Conservation (phyloP, 37 sponge, comb jelly and placozoan genomes). For the Oscarella lobularis region DNA sequence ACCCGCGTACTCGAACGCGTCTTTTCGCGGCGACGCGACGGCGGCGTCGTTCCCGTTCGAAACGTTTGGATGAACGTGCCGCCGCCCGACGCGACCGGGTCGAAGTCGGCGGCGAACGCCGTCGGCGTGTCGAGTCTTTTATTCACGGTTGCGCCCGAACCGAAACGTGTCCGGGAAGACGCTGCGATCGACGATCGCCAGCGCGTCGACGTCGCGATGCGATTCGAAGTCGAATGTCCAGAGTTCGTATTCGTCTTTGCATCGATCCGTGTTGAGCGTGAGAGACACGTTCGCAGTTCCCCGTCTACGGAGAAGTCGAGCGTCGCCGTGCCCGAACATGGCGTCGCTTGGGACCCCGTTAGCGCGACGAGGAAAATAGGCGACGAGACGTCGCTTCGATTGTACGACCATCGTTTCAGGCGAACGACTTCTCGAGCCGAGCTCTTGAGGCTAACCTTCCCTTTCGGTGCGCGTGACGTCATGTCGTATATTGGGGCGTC, state of each 20-base stretch:
- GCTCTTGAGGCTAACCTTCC: no score
- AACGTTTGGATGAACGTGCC: no score
- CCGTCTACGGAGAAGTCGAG: slow-evolving; percentile 11
- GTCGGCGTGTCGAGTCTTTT: slow-evolving; percentile 7
- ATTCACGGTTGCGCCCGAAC: not conserved
- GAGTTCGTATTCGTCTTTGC: not conserved
- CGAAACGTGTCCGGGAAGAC: not conserved
- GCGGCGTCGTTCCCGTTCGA: no score
- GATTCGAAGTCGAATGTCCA: not conserved
- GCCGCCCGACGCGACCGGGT: slow-evolving; percentile 17
- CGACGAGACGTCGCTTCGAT: no score
- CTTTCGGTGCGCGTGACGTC: no score
- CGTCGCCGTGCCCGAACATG: no score
- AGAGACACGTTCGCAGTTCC: not conserved
- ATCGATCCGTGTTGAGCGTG: not conserved
- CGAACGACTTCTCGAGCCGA: no score
- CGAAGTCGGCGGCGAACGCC: slow-evolving; percentile 15
- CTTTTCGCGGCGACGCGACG: slow-evolving; percentile 19
- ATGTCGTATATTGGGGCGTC: no score
- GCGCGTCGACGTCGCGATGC: not conserved
- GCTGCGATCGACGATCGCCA: not conserved
- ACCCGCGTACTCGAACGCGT: slow-evolving; percentile 8
- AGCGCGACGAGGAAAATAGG: no score
- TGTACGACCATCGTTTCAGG: no score
- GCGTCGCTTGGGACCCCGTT: no score